These are phyloP conservation scores for Pseudopodoces humilis DNA, from an alignment of 2,113 vertebrate genomes.

Conservation along the genomic window DNA sequence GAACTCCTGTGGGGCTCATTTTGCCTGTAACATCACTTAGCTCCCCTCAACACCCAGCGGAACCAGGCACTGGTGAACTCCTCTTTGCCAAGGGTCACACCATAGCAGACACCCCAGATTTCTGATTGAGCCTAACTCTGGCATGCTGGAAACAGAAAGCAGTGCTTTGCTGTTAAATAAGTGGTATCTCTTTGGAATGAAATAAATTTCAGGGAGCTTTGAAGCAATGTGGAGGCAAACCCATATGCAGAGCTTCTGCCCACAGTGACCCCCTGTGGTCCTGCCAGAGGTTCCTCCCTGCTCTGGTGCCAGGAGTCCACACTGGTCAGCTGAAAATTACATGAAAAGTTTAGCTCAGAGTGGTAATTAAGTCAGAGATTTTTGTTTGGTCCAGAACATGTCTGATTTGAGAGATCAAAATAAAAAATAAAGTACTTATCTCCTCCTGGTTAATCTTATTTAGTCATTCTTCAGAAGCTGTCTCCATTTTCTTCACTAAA, in stretches of 20 bases:
- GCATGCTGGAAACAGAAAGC: background rate
- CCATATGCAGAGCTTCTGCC: background rate
- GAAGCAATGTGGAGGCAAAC: background rate
- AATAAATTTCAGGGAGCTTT: background rate
- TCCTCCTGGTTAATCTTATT: background rate
- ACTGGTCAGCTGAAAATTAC: background rate
- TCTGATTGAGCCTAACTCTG: background rate
- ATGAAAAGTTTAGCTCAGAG: background rate
- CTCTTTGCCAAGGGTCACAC: background rate
- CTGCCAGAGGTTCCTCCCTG: background rate
- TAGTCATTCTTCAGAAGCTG: background rate
- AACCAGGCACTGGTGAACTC: background rate
- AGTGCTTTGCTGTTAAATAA: background rate
- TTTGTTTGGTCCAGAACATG: background rate
- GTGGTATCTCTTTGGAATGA: background rate
- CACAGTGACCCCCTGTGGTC: background rate
- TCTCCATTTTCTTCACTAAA: background rate
- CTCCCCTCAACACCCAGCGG: rapidly evolving
- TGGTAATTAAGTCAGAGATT: background rate
- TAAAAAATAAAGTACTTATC: background rate
- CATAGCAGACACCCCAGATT: rapidly evolving
- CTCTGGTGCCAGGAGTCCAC: background rate
- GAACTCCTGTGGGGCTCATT: background rate
- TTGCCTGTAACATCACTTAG: background rate
- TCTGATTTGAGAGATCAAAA: background rate